Percentiles rank a stretch among this genome's conserved stretches.
Conservation (phyloP, 2,797 vertebrate genomes). For the Falco concolor region DNA sequence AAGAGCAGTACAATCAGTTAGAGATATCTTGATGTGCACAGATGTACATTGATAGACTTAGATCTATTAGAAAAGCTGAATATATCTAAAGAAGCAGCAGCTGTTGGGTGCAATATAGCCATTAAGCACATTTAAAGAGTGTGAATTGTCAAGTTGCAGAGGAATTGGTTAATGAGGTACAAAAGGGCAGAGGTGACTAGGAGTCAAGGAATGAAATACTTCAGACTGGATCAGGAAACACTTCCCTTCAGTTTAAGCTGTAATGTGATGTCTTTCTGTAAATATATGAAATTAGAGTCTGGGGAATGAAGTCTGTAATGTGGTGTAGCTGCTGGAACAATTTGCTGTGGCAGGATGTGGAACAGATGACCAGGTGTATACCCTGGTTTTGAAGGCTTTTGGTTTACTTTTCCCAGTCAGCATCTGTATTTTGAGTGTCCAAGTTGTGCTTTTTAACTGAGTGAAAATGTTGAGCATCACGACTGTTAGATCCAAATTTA, state of each 20-base stretch:
- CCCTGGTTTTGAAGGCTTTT: neutral
- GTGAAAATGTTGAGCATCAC: neutral
- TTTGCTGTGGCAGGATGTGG: neutral
- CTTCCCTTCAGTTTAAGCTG: neutral
- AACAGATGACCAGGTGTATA: neutral
- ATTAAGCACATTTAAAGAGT: neutral
- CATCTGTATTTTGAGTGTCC: neutral
- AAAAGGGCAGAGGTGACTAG: neutral
- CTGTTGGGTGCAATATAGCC: neutral
- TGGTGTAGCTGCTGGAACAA: neutral
- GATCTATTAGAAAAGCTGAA: neutral
- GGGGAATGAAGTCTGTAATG: neutral
- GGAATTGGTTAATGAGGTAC: neutral
- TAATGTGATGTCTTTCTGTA: neutral
- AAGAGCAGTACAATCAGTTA: neutral
- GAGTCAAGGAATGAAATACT: neutral
- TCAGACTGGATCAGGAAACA: neutral
- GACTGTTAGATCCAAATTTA: neutral
- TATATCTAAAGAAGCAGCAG: neutral
- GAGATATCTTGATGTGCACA: neutral
- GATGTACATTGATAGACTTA: neutral
- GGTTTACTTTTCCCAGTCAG: neutral
- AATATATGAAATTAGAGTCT: neutral
- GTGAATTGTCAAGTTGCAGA: neutral
- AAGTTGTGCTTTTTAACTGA: neutral